Conservation (phyloP, 1,140 invertebrate species). For the Epicauta chinensis region DNA sequence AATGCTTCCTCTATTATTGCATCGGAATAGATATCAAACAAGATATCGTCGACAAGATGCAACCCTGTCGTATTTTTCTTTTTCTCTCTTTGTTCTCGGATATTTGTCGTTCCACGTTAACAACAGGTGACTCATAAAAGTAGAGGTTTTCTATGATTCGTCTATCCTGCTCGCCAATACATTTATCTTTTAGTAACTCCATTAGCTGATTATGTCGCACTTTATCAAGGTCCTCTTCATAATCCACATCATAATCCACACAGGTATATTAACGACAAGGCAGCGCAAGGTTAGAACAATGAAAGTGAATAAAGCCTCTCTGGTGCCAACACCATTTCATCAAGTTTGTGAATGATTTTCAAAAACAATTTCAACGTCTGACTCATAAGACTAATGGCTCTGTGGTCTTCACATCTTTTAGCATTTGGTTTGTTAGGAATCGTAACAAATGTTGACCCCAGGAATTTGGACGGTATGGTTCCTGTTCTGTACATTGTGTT, state of each 20-base stretch:
- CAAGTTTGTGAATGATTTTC: not conserved
- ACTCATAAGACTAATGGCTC: too few relatives aligned
- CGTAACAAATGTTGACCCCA: too few relatives aligned
- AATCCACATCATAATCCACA: not conserved
- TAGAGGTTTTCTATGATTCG: not conserved
- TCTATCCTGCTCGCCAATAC: not conserved
- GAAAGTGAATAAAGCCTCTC: too few relatives aligned
- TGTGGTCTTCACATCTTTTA: too few relatives aligned
- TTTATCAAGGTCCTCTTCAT: not conserved
- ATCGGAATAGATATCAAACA: conserved; percentile 32
- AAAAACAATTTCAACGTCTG: not conserved
- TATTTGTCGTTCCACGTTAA: not conserved
- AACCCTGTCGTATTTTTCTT: conserved; percentile 31
- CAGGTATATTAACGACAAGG: not conserved
- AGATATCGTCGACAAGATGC: conserved; percentile 33
- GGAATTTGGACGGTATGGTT: too few relatives aligned
- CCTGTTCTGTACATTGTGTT: too few relatives aligned
- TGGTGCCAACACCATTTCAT: too few relatives aligned
- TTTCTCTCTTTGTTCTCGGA: conserved; percentile 17
- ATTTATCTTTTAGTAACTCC: not conserved
- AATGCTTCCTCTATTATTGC: conserved; percentile 10
- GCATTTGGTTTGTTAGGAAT: too few relatives aligned
- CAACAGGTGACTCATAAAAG: not conserved
- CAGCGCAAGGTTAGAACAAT: too few relatives aligned
- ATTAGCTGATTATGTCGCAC: not conserved